Evolutionary conservation across 2,888 invertebrate species (phyloP), one percentile per base, ranked within the genome.

Genomic region (Drosophila melanosoma): DNA sequence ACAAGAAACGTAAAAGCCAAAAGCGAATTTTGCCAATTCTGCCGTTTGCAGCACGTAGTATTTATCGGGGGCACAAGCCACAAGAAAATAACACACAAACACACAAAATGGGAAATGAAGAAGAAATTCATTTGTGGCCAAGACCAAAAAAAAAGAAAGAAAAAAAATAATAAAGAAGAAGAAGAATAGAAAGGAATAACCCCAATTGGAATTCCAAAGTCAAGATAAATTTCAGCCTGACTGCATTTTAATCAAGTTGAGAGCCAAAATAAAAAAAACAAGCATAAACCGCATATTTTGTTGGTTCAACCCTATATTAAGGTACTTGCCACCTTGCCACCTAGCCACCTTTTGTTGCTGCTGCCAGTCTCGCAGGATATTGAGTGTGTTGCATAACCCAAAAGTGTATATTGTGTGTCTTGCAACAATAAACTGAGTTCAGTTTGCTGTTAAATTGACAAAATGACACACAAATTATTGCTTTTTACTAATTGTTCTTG

Each of bases 171-270:
- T 29, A 6, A 33, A 8, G 20, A 10, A 33, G n/a, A 20, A 10
- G 33, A 20, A 33, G 33, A 33, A 33, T 33, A 8, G 38, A 26
- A 56, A 38, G 10, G 20, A 40, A 40, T 49, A 45, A 23, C 23
- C 69, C 61, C 61, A 66, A 74, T 69, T 60, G 67, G 77, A 63
- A 68, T 85, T 42, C 74, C 70, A 65, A 71, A 69, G 83, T 62
- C 56, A 72, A 75, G 74, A 69, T 38, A 81, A 74, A 73, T 90
- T 89, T 90, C 90, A 54, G 78, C 89, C 81, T 87, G 89, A 87
- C 90, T 87, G 90, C 90, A 87, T 89, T 87, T 90, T 87, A 89
- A 87, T 90, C 87, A 87, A 87, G 85, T 72, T 74, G 65, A 83
- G 73, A 78, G 75, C 69, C 60, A 65, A 70, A 63, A 42, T 5